A percentile compares a stretch with the other conserved stretches of the same genome.
These are phyloP conservation scores for Gari tellinella DNA, from an alignment of 2,888 invertebrate species.

Conservation along the genomic window DNA sequence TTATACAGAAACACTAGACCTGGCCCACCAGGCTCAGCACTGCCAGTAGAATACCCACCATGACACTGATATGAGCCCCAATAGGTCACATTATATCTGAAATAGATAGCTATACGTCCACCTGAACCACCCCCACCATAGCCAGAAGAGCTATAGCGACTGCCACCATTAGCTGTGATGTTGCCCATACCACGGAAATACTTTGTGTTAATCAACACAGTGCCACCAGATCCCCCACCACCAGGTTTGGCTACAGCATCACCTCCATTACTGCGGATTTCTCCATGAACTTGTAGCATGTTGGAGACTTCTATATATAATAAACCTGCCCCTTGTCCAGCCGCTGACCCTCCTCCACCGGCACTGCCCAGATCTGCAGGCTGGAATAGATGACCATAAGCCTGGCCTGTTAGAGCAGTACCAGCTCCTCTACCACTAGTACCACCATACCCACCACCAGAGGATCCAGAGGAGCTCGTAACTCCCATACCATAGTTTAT, in stretches of 20 bases:
- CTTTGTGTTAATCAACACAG: conserved; percentile 64
- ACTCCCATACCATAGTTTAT: conserved; percentile 67
- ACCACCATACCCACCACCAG: conserved; percentile 76
- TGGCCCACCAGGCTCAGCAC: conserved; percentile 73
- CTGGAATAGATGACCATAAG: conserved; percentile 74
- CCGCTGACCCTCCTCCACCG: conserved; percentile 67
- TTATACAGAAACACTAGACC: conserved; percentile 75
- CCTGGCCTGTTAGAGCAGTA: conserved; percentile 65
- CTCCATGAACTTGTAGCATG: conserved; percentile 69
- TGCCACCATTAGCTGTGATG: conserved; percentile 74
- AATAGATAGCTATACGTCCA: conserved; percentile 74
- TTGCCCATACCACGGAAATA: conserved; percentile 71
- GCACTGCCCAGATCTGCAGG: conserved; percentile 70
- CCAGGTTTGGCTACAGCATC: conserved; percentile 53
- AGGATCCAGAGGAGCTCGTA: conserved; percentile 63
- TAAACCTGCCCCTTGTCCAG: conserved; percentile 71
- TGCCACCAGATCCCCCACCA: conserved; percentile 75
- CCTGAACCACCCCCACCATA: conserved; percentile 73
- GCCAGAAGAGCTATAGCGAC: conserved; percentile 42
- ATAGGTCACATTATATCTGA: conserved; percentile 70
- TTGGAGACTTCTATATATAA: conserved; percentile 65
- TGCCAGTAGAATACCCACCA: conserved; percentile 60
- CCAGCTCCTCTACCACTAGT: conserved; percentile 71
- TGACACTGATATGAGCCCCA: conserved; percentile 69
- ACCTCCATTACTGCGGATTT: conserved; percentile 67